Percentiles rank a stretch among this genome's conserved stretches.
phyloP scores from a whole-genome alignment of 2,797 vertebrate species.

The Notolepis coatsorum region DNA sequence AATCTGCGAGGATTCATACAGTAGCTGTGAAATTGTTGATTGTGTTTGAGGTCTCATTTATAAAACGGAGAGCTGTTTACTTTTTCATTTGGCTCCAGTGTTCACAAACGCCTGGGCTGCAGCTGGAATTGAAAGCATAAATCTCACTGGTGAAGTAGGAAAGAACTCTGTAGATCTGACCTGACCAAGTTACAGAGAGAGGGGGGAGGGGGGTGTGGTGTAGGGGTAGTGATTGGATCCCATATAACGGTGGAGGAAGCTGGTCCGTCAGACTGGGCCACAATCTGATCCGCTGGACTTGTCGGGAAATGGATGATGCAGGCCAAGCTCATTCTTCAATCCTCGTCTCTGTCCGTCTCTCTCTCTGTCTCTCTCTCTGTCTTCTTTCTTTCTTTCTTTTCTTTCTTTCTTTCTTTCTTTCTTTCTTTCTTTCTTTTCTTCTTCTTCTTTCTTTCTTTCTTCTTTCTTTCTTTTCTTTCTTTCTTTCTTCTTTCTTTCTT shows the following conservation, averaged over 20 bases:
- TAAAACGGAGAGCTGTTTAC: slow-evolving; percentile 59
- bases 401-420: slow-evolving; percentile 1
- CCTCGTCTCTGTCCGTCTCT: slow-evolving; percentile 19
- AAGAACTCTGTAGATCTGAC: slow-evolving; percentile 17
- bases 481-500: slow-evolving; percentile 47
- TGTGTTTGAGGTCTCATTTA: slow-evolving; percentile 67
- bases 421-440: background rate
- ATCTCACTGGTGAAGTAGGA: slow-evolving; percentile 55
- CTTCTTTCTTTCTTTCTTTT: slow-evolving; percentile 29
- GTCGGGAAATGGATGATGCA: slow-evolving; percentile 25
- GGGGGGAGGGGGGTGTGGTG: background rate
- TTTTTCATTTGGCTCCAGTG: slow-evolving; percentile 61
- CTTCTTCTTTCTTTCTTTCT: slow-evolving; percentile 28
- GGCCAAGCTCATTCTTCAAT: slow-evolving; percentile 20
- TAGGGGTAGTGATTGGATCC: slow-evolving; percentile 14
- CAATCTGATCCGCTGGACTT: no score
- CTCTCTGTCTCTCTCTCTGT: background rate
- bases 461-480: slow-evolving; percentile 53
- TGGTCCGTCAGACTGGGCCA: slow-evolving; percentile 39
- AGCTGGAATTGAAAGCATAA: slow-evolving; percentile 61
- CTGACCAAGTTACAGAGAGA: slow-evolving; percentile 12
- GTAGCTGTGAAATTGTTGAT: slow-evolving; percentile 67
- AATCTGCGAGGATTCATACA: slow-evolving; percentile 35
- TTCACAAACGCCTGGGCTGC: slow-evolving; percentile 44
- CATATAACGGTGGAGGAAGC: slow-evolving; percentile 35